phyloP scores from a whole-genome alignment of 2,113 vertebrate genomes.

The Phalacrocorax brasilianus region DNA sequence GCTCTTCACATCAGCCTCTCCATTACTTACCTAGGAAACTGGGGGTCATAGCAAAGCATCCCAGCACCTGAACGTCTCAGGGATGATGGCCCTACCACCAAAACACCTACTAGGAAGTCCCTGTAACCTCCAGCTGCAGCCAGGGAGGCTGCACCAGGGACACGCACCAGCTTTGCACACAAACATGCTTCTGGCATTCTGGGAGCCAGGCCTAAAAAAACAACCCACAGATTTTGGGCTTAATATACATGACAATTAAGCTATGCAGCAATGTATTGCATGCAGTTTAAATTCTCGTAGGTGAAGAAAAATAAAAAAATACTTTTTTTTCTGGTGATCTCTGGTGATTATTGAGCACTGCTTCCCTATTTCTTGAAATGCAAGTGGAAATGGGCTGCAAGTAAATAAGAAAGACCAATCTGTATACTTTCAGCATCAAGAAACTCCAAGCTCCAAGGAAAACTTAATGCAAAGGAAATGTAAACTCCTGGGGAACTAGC shows the following conservation, averaged over 20 bases:
- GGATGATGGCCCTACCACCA: fast-evolving
- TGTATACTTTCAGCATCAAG: not conserved
- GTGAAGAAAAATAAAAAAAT: not conserved
- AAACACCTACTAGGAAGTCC: not conserved
- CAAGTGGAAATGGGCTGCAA: not conserved
- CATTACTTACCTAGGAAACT: not conserved
- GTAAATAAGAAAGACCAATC: not conserved
- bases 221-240: not conserved
- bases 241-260: not conserved
- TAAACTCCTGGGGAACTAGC: not conserved
- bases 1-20: not conserved
- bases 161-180: fast-evolving
- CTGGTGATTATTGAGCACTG: not conserved
- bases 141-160: not conserved
- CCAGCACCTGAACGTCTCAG: too few species aligned
- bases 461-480: not conserved
- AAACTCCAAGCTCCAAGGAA: not conserved
- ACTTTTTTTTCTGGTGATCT: not conserved
- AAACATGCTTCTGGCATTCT: not conserved
- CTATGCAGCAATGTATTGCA: not conserved
- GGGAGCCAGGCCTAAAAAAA: not conserved
- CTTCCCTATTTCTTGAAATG: not conserved
- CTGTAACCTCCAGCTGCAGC: not conserved
- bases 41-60: not conserved
- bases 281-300: not conserved